Base-by-base conservation (phyloP, 1,140 invertebrate genomes). In the Gryon sp. region DNA sequence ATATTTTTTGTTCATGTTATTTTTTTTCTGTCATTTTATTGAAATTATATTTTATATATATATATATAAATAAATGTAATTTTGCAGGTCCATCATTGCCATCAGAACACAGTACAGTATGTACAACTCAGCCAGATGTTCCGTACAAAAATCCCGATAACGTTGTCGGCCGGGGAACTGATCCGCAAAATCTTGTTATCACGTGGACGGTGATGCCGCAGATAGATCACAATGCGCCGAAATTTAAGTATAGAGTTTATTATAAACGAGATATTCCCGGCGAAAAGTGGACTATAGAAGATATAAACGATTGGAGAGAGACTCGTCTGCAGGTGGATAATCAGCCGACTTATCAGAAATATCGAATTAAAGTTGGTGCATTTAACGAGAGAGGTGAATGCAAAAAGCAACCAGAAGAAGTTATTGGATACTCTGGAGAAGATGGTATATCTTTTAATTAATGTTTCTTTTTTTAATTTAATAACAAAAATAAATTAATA, bases 91-190 rank as follows among this genome's bases (percentile, higher is more conserved):
- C 92, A 4, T 99, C 97, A 18, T 80, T 91, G 20, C 96, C 98
- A 0, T 99, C 97, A 2, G 30, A 68, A 65, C 89, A 40, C 92
- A 96, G 88, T 94, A 94, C 8, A 4, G 90, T 93, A 9, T 99
- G 98, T 85, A 93, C 93, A 15, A 99, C 97, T 0, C 92, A 94
- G 63, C 92, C 95, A 1, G 95, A 95, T 85, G 93, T 97, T 53
- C 98, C 98, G 0, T 93, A 92, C 78, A 97, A 96, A 88, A 99
- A 99, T 90, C 98, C 98, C 0, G 94, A 96, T 59, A 97, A 98
- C 85, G 97, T 99, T 0, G 91, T 94, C 76, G 97, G 97, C 1
- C 93, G 94, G 83, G 98, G 98, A 63, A 94, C 94, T 2, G 91
- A 92, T 38, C 96, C 96, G 1, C 93, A 93, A 73, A 98, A 99